Base-by-base conservation (phyloP, 2,888 invertebrate genomes). In the Caradrina clavipalpis region DNA sequence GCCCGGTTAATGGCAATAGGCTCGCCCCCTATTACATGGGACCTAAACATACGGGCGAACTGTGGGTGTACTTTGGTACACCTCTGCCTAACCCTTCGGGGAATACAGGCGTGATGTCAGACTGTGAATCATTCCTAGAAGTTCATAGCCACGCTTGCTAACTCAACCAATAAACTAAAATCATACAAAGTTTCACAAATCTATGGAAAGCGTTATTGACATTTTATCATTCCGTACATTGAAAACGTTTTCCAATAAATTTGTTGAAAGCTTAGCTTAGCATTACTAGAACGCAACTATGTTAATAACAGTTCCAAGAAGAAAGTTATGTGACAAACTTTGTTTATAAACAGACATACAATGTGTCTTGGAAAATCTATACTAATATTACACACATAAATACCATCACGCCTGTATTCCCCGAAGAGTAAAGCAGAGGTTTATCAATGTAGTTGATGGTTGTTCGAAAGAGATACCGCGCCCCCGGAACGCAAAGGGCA, bases 191-290 rank as follows among this genome's bases (percentile, higher is more conserved):
- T 72, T 45, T 8, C 22, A 3, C n/a, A 54, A 58, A 59, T 39
- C 19, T 19, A n/a, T 55, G 8, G 10, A 35, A 35, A 47, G 39
- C 22, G 2, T 13, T 50, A 55, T 35, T 54, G 50, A 55, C 42
- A 66, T 39, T 47, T 39, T 53, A 42, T 57, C 49, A 64, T 66
- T 31, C 11, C 21, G 10, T 26, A 67, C 35, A 51, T 45, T 59
- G 58, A 50, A 50, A 73, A 17, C 19, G 49, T 51, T 67, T 74
- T 60, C 67, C 45, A 51, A 59, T 74, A 59, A 66, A 67, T 50
- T 7, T 21, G n/a, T 55, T 67, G n/a, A 73, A 68, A 56, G 55
- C 59, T n/a, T 26, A 31, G 15, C 35, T 50, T 6, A 8, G n/a
- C 6, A 22, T 39, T 39, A 13, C 39, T 39, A 11, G 39, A 39